phyloP scores from a whole-genome alignment of 2,797 vertebrate genomes.

The Falco concolor region DNA sequence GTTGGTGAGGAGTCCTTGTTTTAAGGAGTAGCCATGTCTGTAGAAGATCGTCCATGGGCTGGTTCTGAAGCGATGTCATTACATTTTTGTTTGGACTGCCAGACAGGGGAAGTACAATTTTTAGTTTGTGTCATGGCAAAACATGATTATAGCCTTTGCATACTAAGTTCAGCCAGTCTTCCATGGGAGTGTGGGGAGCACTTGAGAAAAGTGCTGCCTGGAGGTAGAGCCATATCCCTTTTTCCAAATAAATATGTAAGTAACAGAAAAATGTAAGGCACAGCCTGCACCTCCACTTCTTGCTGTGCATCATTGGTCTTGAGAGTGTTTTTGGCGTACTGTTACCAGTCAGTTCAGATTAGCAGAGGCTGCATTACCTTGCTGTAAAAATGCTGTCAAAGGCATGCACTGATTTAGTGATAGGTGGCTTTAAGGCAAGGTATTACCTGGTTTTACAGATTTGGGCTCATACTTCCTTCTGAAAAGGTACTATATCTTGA shows the following conservation, averaged over 20 bases:
- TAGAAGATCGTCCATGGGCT: background rate
- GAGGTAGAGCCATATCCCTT: background rate
- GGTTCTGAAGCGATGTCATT: background rate
- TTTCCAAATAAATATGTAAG: background rate
- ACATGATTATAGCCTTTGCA: background rate
- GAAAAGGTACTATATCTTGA: background rate
- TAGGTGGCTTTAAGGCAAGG: background rate
- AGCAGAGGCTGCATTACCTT: background rate
- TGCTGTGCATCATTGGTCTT: background rate
- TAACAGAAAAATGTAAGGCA: background rate
- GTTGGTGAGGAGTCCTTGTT: background rate
- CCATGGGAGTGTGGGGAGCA: background rate
- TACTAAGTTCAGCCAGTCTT: background rate
- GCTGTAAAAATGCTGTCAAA: background rate
- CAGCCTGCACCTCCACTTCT: background rate
- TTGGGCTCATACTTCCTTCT: background rate
- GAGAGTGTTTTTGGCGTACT: background rate
- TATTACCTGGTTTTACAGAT: background rate
- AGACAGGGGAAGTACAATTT: background rate
- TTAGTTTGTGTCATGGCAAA: background rate
- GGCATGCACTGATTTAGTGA: background rate
- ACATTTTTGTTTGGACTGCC: background rate
- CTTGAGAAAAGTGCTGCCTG: background rate
- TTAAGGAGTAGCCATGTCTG: background rate
- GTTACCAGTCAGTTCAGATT: background rate